phyloP scores from a whole-genome alignment of 2,113 vertebrate genomes.

The Todiramphus chloris region DNA sequence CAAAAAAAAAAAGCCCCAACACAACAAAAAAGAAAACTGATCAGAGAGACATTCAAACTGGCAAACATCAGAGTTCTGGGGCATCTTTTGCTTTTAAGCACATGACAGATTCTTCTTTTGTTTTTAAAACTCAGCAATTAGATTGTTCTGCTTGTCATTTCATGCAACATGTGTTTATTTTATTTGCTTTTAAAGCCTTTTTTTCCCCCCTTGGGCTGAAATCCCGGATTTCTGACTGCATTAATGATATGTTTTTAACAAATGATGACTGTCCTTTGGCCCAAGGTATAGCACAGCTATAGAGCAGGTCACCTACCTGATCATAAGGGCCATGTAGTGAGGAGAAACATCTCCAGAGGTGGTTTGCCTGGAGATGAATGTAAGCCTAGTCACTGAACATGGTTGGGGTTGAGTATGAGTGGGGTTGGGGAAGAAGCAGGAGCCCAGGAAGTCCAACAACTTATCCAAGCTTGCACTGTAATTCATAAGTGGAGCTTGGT shows the following conservation, averaged over 20 bases:
- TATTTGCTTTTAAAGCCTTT: not conserved
- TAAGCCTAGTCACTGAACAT: not conserved
- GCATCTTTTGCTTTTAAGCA: not conserved
- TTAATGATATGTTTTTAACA: not conserved
- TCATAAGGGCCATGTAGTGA: not conserved
- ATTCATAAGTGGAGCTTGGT: not conserved
- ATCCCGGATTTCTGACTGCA: not conserved
- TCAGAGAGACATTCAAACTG: not conserved
- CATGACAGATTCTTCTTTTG: not conserved
- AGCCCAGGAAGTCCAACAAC: not conserved
- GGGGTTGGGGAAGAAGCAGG: not conserved
- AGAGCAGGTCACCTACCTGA: not conserved
- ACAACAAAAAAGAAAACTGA: not conserved
- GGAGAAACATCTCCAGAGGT: not conserved
- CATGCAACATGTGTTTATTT: not conserved
- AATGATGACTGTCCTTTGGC: not conserved
- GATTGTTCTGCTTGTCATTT: constrained; percentile 11
- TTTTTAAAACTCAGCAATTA: not conserved
- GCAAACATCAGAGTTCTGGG: not conserved
- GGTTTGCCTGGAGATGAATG: not conserved
- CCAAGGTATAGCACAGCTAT: not conserved
- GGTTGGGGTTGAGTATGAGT: not conserved
- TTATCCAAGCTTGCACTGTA: not conserved
- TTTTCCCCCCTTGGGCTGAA: not conserved
- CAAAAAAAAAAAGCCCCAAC: not conserved